Evolutionary conservation across 2,113 vertebrate species (phyloP).

Genomic region (Aphelocoma coerulescens): DNA sequence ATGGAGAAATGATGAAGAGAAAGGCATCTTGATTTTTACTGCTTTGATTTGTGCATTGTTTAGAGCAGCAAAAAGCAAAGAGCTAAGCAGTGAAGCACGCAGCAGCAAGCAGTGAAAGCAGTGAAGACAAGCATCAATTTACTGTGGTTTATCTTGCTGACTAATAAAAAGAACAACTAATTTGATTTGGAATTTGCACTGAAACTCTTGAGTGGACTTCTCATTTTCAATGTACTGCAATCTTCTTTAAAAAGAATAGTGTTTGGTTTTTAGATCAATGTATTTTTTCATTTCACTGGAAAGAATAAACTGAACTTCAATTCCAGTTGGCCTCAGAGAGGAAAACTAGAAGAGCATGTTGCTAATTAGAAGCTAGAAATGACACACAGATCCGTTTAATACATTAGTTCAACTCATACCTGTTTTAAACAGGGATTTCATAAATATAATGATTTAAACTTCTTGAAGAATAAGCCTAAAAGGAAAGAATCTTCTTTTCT

Average conservation of each 20-base stretch:
- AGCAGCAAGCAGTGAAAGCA: neutral
- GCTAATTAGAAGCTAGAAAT: neutral
- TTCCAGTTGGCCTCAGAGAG: neutral
- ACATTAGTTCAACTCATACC: neutral
- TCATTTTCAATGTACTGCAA: neutral
- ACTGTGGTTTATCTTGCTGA: neutral
- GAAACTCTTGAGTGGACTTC: neutral
- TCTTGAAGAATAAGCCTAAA: neutral
- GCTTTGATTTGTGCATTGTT: neutral
- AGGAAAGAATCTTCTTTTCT: neutral
- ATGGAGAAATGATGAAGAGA: neutral
- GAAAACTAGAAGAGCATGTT: neutral
- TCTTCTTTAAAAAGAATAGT: neutral
- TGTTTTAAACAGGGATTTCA: neutral
- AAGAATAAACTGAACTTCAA: conserved; percentile 2
- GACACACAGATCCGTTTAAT: neutral
- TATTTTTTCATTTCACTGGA: neutral
- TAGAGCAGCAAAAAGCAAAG: neutral
- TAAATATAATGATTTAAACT: neutral
- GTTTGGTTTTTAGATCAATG: neutral
- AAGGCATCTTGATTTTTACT: neutral
- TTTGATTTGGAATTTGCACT: neutral
- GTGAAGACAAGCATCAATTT: neutral
- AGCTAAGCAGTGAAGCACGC: neutral
- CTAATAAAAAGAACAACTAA: neutral